These are phyloP conservation scores for Sarcophaga variegata DNA, from an alignment of 2,888 invertebrate genomes.

Conservation along the genomic window DNA sequence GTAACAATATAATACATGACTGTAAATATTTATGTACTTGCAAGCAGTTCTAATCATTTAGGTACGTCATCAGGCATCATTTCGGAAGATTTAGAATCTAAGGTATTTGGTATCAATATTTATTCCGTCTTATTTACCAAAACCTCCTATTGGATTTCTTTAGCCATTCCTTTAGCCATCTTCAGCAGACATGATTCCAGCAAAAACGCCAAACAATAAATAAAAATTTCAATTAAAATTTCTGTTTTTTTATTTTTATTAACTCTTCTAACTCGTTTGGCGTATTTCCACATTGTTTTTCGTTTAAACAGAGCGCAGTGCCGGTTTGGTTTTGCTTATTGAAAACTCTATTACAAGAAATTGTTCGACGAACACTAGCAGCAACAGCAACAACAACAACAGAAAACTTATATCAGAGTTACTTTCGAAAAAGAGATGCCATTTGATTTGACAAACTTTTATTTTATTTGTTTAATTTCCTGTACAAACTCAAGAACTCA, in stretches of 20 bases:
- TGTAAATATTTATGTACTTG: too few relatives aligned
- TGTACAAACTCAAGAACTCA: conserved; percentile 27
- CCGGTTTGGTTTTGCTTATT: background rate
- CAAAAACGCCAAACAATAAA: background rate
- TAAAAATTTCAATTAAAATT: background rate
- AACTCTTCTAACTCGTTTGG: background rate
- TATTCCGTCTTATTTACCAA: too few relatives aligned
- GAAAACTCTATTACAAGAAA: background rate
- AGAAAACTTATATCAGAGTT: background rate
- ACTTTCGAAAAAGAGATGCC: conserved; percentile 12
- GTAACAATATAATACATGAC: too few relatives aligned
- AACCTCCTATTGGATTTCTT: too few relatives aligned
- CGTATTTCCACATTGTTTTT: background rate
- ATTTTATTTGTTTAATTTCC: conserved; percentile 58
- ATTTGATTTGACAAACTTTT: conserved; percentile 36
- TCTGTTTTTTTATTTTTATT: background rate
- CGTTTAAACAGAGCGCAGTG: background rate
- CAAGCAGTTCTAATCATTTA: too few relatives aligned
- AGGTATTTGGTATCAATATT: too few relatives aligned
- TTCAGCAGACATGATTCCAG: too few relatives aligned
- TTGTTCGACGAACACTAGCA: background rate
- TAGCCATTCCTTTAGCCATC: too few relatives aligned
- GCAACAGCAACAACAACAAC: background rate
- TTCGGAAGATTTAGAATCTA: too few relatives aligned
- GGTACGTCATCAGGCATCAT: too few relatives aligned